phyloP scores from a whole-genome alignment of 2,113 vertebrate species.

The Chaetodon trifascialis region DNA sequence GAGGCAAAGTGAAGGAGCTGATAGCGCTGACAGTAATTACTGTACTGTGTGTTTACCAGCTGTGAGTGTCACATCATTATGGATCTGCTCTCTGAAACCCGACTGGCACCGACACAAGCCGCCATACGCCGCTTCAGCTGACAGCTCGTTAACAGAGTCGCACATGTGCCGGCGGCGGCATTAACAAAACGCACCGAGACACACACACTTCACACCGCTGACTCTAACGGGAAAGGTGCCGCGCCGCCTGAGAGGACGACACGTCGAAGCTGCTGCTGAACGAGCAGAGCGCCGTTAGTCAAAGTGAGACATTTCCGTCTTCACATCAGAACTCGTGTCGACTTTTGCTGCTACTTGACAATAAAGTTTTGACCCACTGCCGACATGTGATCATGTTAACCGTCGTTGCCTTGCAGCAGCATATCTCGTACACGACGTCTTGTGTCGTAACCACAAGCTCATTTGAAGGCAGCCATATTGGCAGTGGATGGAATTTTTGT shows the following conservation, averaged over 20 bases:
- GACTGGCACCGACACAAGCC: background rate
- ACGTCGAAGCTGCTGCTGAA: background rate
- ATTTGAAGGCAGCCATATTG: too few relatives aligned
- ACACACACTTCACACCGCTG: background rate
- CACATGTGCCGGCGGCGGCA: background rate
- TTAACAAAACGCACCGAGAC: background rate
- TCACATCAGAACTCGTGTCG: too few relatives aligned
- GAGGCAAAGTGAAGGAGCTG: background rate
- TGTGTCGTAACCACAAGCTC: too few relatives aligned
- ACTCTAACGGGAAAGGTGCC: background rate
- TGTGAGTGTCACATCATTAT: background rate
- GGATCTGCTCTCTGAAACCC: background rate
- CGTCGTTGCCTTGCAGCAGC: too few relatives aligned
- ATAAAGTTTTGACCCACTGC: too few relatives aligned
- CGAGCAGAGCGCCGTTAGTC: too few relatives aligned
- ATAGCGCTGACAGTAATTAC: background rate
- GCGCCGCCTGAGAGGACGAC: background rate
- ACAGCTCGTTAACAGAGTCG: background rate
- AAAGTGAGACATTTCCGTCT: too few relatives aligned
- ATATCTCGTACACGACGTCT: too few relatives aligned
- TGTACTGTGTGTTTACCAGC: background rate
- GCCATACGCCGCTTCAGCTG: too few relatives aligned
- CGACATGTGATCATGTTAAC: too few relatives aligned
- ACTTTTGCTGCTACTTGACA: too few relatives aligned
- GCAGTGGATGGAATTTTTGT: too few relatives aligned